Evolutionary conservation across 2,113 vertebrate species (phyloP).

Genomic region (Hippotragus niger): DNA sequence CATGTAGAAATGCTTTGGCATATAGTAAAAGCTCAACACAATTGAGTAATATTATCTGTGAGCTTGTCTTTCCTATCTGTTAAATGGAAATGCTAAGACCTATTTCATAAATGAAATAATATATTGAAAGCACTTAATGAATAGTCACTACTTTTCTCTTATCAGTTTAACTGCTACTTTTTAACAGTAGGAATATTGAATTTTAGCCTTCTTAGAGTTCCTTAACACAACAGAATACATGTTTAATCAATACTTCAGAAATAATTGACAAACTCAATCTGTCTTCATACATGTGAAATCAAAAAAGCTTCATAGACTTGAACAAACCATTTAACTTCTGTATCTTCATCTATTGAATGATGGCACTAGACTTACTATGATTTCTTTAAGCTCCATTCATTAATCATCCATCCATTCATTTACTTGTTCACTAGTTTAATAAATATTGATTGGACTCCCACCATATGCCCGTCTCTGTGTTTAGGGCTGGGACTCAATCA

Average conservation of each 20-base stretch:
- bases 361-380: not conserved
- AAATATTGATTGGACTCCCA: not conserved
- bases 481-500: not conserved
- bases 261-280: not conserved
- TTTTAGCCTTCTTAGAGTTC: not conserved
- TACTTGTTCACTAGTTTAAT: not conserved
- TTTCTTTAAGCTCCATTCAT: not conserved
- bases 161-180: not conserved
- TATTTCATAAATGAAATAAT: not conserved
- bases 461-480: not conserved
- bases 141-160: not conserved
- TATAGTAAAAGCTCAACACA: not conserved
- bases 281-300: not conserved
- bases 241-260: not conserved
- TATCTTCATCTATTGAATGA: not conserved
- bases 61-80: not conserved
- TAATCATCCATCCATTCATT: not conserved
- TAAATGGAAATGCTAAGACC: not conserved
- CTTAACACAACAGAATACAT: not conserved
- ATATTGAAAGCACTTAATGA: not conserved
- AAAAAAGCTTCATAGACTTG: not conserved
- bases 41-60: not conserved
- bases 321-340: not conserved
- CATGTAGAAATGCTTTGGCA: not conserved
- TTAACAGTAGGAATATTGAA: not conserved